A percentile compares a stretch with the other conserved stretches of the same genome.
These are phyloP conservation scores for Oegoconia quadripuncta DNA, from an alignment of 2,888 invertebrate genomes.

Conservation along the genomic window DNA sequence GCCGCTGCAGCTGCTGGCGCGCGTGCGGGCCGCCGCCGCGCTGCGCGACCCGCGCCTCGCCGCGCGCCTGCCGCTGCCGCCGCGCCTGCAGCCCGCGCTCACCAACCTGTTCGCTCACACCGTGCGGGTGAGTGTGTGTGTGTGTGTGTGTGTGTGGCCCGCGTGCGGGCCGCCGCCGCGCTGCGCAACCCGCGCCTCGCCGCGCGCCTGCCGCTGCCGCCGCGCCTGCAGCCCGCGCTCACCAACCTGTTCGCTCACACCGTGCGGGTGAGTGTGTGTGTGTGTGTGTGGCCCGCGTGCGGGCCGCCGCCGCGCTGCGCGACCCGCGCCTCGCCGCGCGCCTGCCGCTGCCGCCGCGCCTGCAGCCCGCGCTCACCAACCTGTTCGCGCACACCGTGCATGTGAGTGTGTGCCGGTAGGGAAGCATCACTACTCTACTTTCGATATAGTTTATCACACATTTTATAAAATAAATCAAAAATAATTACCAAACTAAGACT, in stretches of 20 bases:
- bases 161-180: slow-evolving; percentile 88
- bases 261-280: slow-evolving; percentile 85
- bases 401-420: slow-evolving; percentile 83
- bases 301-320: slow-evolving; percentile 86
- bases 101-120: slow-evolving; percentile 95
- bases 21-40: slow-evolving; percentile 88
- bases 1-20: slow-evolving; percentile 92
- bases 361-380: slow-evolving; percentile 90
- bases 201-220: slow-evolving; percentile 90
- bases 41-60: slow-evolving; percentile 87
- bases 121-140: slow-evolving; percentile 85
- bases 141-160: slow-evolving; percentile 92
- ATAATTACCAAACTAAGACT: too few species aligned
- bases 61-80: slow-evolving; percentile 90
- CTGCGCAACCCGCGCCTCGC: slow-evolving; percentile 87
- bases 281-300: slow-evolving; percentile 90
- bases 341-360: slow-evolving; percentile 92
- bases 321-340: slow-evolving; percentile 86
- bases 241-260: slow-evolving; percentile 95
- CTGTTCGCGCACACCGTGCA: slow-evolving; percentile 96
- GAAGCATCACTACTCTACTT: too few species aligned
- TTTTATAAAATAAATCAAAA: too few species aligned
- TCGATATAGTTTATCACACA: too few species aligned
- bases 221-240: slow-evolving; percentile 90
- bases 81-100: slow-evolving; percentile 90